Evolutionary conservation across 2,888 invertebrate genomes (phyloP), one percentile per base, ranked within the genome.

Genomic region (Himalopsyche kuldschensis): DNA sequence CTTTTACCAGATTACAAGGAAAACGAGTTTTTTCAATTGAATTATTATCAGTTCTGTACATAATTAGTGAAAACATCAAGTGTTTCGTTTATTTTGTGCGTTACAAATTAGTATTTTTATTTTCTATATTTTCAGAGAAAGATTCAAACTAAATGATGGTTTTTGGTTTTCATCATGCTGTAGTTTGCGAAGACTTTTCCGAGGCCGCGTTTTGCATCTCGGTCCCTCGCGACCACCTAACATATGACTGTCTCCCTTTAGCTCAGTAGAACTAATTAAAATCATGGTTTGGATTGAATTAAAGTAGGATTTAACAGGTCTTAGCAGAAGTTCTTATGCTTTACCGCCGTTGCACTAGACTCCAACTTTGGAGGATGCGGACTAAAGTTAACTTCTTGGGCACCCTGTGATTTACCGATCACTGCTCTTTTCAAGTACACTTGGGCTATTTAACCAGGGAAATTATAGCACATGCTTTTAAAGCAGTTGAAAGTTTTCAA

Each of bases 301-400:
- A 85, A 85, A 84, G 69, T 80, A 63, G 81, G 85, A 84, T 85
- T 85, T 85, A 80, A 82, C 82, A 75, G 82, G 75, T 82, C 80
- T 84, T 82, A 79, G 78, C 30, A 27, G 69, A 78, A 82, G 46
- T 48, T 77, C 78, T 76, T 35, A 76, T 32, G 76, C 11, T 69
- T 69, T 69, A 69, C 76, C 35, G 76, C 76, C 41, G 76, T 24
- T 76, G 76, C 76, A 76, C 76, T 41, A 32, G 76, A 41, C 76
- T 24, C 41, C 15, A 41, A 41, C 15, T 69, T 69, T 69, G 69
- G 69, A 69, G 27, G 69, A 69, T 69, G 69, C 69, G 69, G 69
- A 27, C 69, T 27, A 27, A 69, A 69, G 24, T 69, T 69, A 69
- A 75, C 46, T 75, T 75, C 48, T 27, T 20, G 75, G 75, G 47